Evolutionary conservation across 1,140 invertebrate genomes (phyloP).

Genomic region (Apis dorsata): DNA sequence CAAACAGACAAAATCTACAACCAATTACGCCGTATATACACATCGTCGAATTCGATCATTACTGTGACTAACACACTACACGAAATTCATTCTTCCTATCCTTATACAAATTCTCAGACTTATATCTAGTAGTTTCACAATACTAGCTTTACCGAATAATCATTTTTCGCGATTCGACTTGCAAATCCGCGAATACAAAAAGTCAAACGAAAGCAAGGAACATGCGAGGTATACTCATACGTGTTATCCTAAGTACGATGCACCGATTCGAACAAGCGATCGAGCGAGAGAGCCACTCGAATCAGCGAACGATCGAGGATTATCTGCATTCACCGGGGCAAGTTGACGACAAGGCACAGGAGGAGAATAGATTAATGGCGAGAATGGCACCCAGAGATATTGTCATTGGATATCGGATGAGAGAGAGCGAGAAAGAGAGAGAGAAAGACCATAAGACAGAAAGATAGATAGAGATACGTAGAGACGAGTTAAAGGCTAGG

Average conservation of each 20-base stretch:
- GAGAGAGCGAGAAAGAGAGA: constrained; percentile 12
- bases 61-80: not conserved
- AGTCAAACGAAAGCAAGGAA: constrained; percentile 20
- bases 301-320: constrained; percentile 43
- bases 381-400: constrained; percentile 41
- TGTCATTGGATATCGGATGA: constrained; percentile 61
- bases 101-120: not conserved
- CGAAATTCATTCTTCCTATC: not conserved
- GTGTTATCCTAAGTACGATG: constrained; percentile 24
- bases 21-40: not conserved
- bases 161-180: constrained; percentile 16
- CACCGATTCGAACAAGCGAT: constrained; percentile 34
- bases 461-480: not conserved
- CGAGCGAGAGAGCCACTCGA: constrained; percentile 29
- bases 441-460: not conserved
- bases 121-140: too few relatives aligned
- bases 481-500: constrained; percentile 60
- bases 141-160: not conserved
- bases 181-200: constrained; percentile 31
- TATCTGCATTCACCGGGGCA: constrained; percentile 43
- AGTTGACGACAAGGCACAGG: constrained; percentile 37
- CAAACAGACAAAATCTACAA: not conserved
- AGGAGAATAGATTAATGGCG: constrained; percentile 58
- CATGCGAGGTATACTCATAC: not conserved
- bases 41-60: not conserved